phyloP scores from a whole-genome alignment of 1,140 invertebrate species.

The Cheumatopsyche charites region DNA sequence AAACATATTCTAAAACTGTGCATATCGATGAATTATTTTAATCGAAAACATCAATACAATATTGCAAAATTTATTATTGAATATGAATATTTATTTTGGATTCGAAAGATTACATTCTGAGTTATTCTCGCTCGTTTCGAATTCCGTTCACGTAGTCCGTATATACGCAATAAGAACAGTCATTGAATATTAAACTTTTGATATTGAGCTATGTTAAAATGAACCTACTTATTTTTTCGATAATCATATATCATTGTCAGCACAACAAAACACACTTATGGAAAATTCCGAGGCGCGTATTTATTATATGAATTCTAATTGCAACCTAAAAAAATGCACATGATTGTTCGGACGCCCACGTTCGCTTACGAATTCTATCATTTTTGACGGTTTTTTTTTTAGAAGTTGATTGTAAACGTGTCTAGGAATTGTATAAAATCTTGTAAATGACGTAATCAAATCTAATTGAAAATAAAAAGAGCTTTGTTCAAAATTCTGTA shows the following conservation, averaged over 20 bases:
- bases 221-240: conserved; percentile 27
- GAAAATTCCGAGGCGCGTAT: conserved; percentile 19
- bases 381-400: conserved; percentile 1
- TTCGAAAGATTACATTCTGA: conserved; percentile 8
- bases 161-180: conserved; percentile 19
- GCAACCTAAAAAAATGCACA: conserved; percentile 26
- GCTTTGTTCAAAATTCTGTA: too few relatives aligned
- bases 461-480: too few relatives aligned
- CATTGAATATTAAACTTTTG: conserved; percentile 26
- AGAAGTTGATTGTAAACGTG: too few relatives aligned
- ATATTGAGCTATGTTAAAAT: conserved; percentile 23
- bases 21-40: too few relatives aligned
- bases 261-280: conserved; percentile 21
- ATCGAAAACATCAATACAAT: too few relatives aligned
- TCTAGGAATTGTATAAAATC: too few relatives aligned
- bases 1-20: too few relatives aligned
- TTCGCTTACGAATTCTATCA: background rate
- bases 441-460: too few relatives aligned
- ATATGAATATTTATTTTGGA: conserved; percentile 5
- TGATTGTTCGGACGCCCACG: conserved; percentile 17
- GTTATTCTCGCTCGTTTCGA: conserved; percentile 4
- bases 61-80: background rate
- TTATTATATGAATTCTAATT: conserved; percentile 27
- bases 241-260: conserved; percentile 28
- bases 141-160: background rate